phyloP scores from a whole-genome alignment of 30 jellyfish, hydroid and myxozoan species.

The Hydractinia echinata region DNA sequence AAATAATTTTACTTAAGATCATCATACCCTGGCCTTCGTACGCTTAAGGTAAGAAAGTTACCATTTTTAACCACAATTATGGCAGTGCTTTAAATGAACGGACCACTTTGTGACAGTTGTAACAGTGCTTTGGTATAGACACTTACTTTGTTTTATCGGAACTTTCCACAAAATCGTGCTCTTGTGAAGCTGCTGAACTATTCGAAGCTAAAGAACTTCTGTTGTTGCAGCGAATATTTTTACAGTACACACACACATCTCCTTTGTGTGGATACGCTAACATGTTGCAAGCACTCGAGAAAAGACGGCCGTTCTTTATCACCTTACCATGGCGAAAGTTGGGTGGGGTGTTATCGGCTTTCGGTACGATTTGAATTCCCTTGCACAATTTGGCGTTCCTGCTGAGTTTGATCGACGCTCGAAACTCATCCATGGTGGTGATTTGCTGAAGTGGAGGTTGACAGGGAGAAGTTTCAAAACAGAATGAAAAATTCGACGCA shows the following conservation, averaged over 20 bases:
- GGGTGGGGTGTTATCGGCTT: slow-evolving; percentile 5
- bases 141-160: neutral
- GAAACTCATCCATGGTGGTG: slow-evolving; percentile 21
- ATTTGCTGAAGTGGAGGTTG: slow-evolving; percentile 27
- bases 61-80: too few species aligned
- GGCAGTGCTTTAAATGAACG: too few species aligned
- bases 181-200: neutral
- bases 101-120: too few species aligned
- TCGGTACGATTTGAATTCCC: slow-evolving; percentile 11
- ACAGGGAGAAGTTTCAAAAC: slow-evolving; percentile 24
- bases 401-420: slow-evolving; percentile 27
- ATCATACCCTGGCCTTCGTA: too few species aligned
- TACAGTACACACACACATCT: slow-evolving; percentile 17
- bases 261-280: slow-evolving; percentile 36
- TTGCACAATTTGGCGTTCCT: slow-evolving; percentile 21
- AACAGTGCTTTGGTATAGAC: neutral
- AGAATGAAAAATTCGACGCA: slow-evolving; percentile 17
- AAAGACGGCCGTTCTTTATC: slow-evolving; percentile 19
- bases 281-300: slow-evolving; percentile 15
- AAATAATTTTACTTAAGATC: too few species aligned
- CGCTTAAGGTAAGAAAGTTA: too few species aligned
- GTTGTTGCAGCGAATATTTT: slow-evolving; percentile 1
- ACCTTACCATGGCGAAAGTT: slow-evolving; percentile 5
- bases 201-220: neutral
- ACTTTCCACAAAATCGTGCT: neutral